phyloP scores from a whole-genome alignment of 2,113 vertebrate species.

The Syngnathus floridae region DNA sequence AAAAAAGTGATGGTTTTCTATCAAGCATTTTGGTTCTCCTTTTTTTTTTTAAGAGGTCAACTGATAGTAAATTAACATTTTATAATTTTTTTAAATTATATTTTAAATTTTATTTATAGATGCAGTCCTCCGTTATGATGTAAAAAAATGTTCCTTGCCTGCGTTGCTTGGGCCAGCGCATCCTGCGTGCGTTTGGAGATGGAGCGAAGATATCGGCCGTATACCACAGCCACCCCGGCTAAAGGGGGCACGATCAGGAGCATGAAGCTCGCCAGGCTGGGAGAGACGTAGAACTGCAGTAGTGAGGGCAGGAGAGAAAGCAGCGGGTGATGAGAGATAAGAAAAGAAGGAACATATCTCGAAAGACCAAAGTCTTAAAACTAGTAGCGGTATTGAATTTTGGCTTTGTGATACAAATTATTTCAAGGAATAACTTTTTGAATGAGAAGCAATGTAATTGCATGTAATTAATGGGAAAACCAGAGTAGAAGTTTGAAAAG shows the following conservation, averaged over 20 bases:
- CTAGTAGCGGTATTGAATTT: too few relatives aligned
- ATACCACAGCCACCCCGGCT: constrained; percentile 78
- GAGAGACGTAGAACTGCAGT: constrained; percentile 87
- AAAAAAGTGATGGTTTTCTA: background rate
- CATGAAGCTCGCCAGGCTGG: constrained; percentile 85
- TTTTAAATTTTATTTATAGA: too few relatives aligned
- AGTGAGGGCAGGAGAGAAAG: constrained; percentile 13
- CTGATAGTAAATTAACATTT: too few relatives aligned
- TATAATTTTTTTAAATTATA: too few relatives aligned
- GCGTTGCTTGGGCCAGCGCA: constrained; percentile 86
- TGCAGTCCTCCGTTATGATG: too few relatives aligned
- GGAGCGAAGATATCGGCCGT: constrained; percentile 84
- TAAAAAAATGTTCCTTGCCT: constrained; percentile 63
- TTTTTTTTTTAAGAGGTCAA: too few relatives aligned
- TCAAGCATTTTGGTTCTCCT: too few relatives aligned
- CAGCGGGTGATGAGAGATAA: background rate
- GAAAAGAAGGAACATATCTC: background rate
- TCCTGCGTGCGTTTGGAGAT: constrained; percentile 88
- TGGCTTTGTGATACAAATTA: background rate
- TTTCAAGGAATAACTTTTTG: background rate
- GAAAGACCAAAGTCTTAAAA: background rate
- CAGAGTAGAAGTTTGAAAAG: background rate
- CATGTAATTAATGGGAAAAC: background rate
- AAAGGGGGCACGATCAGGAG: constrained; percentile 86
- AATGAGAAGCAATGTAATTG: background rate